Conservation (phyloP, 1,140 invertebrate species). For the Akabosia matsudoensis region DNA sequence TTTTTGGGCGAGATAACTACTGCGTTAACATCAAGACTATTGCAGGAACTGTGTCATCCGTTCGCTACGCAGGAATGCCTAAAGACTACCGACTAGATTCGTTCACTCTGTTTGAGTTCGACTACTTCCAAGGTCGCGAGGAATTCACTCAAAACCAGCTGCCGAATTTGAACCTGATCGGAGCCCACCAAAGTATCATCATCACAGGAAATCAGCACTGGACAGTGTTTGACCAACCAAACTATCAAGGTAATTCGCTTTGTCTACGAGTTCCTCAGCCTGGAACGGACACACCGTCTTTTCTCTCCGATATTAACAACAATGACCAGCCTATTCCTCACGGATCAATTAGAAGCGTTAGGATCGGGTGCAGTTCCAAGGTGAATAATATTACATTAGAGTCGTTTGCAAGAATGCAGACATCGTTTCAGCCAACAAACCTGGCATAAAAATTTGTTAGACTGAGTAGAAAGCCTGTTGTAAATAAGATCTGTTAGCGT, state of each 20-base stretch:
- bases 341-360: constrained; percentile 32
- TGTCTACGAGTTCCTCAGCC: constrained; percentile 28
- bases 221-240: constrained; percentile 41
- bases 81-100: constrained; percentile 40
- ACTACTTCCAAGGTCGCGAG: constrained; percentile 44
- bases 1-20: constrained; percentile 34
- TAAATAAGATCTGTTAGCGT: background rate
- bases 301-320: constrained; percentile 24
- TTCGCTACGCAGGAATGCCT: constrained; percentile 42
- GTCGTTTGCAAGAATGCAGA: background rate
- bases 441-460: background rate
- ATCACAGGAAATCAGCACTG: constrained; percentile 25
- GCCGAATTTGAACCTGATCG: constrained; percentile 22
- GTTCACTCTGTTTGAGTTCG: constrained; percentile 43
- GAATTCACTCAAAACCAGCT: constrained; percentile 27
- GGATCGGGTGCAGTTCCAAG: constrained; percentile 31
- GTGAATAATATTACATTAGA: background rate
- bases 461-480: background rate
- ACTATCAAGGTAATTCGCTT: constrained; percentile 36
- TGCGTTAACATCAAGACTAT: constrained; percentile 35
- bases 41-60: constrained; percentile 32
- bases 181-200: background rate
- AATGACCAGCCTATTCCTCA: constrained; percentile 26
- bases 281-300: constrained; percentile 3
- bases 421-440: background rate